A percentile compares a stretch with the other conserved stretches of the same genome.
Conservation (phyloP, 2,113 vertebrate species). For the Glaucidium brasilianum region DNA sequence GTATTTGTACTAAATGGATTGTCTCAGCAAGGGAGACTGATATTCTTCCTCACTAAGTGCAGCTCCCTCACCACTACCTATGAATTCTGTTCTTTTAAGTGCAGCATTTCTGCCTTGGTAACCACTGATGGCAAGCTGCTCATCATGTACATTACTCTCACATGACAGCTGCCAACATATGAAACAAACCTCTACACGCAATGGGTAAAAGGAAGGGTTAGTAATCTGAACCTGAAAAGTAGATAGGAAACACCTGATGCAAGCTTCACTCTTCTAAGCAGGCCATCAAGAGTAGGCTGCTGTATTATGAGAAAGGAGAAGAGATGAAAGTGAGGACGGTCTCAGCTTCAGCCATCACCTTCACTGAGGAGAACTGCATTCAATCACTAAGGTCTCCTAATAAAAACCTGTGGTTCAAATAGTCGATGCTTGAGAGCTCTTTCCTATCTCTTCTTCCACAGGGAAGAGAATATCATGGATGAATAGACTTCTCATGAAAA, state of each 20-base stretch:
- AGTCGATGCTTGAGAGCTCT: neutral
- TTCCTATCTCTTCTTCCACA: neutral
- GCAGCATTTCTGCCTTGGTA: neutral
- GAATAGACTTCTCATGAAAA: neutral
- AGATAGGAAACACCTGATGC: neutral
- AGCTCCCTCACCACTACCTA: neutral
- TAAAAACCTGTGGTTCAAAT: neutral
- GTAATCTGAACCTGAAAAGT: neutral
- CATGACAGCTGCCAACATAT: neutral
- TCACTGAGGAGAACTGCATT: neutral
- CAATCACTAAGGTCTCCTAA: neutral
- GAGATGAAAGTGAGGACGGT: neutral
- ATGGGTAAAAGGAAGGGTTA: neutral
- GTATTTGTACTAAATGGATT: neutral
- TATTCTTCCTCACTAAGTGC: neutral
- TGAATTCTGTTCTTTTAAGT: neutral
- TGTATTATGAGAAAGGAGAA: neutral
- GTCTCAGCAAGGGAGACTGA: neutral
- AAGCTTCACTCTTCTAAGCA: neutral
- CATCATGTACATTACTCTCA: accelerated
- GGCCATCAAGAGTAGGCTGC: neutral
- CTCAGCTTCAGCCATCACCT: neutral
- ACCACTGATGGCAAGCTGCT: neutral
- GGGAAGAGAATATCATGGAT: neutral
- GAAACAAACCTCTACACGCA: neutral